A percentile compares a stretch with the other conserved stretches of the same genome.
Evolutionary conservation across 2,113 vertebrate genomes (phyloP).

Genomic region (Tautogolabrus adspersus): DNA sequence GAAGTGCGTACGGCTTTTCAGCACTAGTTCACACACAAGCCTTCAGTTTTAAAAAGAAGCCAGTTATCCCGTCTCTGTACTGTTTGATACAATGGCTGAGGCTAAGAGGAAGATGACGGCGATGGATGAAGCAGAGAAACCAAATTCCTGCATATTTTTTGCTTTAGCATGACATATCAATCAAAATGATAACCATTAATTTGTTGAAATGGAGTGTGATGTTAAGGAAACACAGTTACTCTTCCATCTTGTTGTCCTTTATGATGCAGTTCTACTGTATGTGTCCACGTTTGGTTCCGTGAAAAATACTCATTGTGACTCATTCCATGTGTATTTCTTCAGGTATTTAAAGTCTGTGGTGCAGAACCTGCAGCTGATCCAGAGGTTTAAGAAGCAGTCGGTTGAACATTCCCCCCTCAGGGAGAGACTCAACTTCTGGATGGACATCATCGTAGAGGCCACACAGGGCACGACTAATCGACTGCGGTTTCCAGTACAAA

Average conservation of each 20-base stretch:
- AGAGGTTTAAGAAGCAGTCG: conserved; percentile 90
- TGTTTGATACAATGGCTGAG: too few species aligned
- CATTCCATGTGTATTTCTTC: not conserved
- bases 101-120: too few species aligned
- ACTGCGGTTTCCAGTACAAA: conserved; percentile 92
- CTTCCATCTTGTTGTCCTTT: not conserved
- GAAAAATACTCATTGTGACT: not conserved
- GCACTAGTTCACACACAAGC: too few species aligned
- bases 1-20: too few species aligned
- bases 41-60: too few species aligned
- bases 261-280: too few species aligned
- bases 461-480: conserved; percentile 89
- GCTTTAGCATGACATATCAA: not conserved
- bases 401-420: conserved; percentile 89
- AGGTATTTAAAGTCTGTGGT: conserved; percentile 96
- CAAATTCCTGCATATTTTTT: too few species aligned
- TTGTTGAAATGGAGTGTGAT: not conserved
- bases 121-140: too few species aligned
- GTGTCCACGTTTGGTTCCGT: not conserved
- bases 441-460: conserved; percentile 96
- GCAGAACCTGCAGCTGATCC: conserved; percentile 94
- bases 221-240: not conserved
- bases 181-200: not conserved
- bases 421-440: conserved; percentile 95
- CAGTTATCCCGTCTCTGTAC: too few species aligned